Base-by-base conservation (phyloP, 2,113 vertebrate species). In the Mesoclemmys tuberculata region DNA sequence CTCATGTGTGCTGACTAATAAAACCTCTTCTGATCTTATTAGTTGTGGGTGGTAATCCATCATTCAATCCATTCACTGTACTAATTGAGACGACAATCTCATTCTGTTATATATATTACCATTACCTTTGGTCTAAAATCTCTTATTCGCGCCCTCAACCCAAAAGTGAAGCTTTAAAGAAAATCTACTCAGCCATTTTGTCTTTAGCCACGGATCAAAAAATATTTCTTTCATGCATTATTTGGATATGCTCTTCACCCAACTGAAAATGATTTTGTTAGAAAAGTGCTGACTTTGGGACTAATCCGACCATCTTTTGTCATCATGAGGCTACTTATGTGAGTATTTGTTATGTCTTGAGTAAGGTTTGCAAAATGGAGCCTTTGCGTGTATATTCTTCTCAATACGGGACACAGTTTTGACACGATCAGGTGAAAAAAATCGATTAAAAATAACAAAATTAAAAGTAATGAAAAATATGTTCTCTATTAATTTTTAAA, bases 91-190 rank as follows among this genome's bases (percentile, higher is more conserved):
- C 3, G 19, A 71, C n/a, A 71, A 22, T 38, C 35, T 71, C n/a
- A 71, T n/a, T 38, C 64, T 21, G 35, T n/a, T 26, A 56, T 56
- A 56, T 64, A 29, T 64, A 35, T 64, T 35, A n/a, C 31, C 35
- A 10, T 71, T 71, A 71, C 46, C 46, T 31, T 61, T 18, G 35
- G 52, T 54, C 71, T 6, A 0, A 49, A 8, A 41, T 48, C n/a
- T 46, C 19, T 74, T 46, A 18, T 4, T 0, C 35, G n/a, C 0
- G 1, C n/a, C 31, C 29, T 55, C 0, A 1, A 12, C 29, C 26
- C 35, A 2, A 0, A 54, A 51, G 38, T 1, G 4, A 64, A 78
- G 0, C 0, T 82, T 46, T 41, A 44, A 56, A 54, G 68, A 7
- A n/a, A 48, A 6, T 24, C n/a, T 31, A 35, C 68, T n/a, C 8